These are phyloP conservation scores for Procambarus clarkii DNA, from an alignment of 1,140 invertebrate species.

Conservation along the genomic window DNA sequence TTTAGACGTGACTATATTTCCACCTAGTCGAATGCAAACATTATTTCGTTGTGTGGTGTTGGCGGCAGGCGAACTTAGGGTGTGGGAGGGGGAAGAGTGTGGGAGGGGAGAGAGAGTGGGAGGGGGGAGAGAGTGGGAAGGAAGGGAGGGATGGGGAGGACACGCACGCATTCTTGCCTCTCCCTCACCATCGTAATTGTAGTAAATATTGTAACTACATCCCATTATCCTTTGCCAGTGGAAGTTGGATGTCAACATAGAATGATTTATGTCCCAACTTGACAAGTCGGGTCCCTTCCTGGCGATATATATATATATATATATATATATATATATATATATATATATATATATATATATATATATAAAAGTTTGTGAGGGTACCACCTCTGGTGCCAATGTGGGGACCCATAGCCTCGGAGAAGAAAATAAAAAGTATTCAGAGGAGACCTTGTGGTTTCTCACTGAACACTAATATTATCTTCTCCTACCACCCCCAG, in stretches of 20 bases:
- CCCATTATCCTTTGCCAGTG: conserved; percentile 4
- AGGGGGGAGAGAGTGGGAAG: no score
- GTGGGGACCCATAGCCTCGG: no score
- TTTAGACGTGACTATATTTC: neutral
- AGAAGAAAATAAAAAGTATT: no score
- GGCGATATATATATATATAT: neutral
- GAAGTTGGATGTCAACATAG: neutral
- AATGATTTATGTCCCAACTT: neutral
- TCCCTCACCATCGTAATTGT: neutral
- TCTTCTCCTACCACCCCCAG: no score
- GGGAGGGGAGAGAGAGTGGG: no score
- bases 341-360: conserved; percentile 4
- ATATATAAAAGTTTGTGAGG: no score
- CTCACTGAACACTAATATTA: no score
- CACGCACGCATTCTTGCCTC: neutral
- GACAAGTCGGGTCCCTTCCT: neutral
- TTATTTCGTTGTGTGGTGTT: neutral
- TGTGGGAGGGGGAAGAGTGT: no score
- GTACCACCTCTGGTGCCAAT: no score
- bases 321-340: neutral
- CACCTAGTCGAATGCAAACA: neutral
- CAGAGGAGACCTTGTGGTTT: no score
- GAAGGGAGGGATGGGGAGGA: neutral
- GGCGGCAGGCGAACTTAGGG: no score
- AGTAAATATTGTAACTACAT: neutral